These are phyloP conservation scores for Cosmopolites sordidus DNA, from an alignment of 2,888 invertebrate genomes.

Conservation along the genomic window DNA sequence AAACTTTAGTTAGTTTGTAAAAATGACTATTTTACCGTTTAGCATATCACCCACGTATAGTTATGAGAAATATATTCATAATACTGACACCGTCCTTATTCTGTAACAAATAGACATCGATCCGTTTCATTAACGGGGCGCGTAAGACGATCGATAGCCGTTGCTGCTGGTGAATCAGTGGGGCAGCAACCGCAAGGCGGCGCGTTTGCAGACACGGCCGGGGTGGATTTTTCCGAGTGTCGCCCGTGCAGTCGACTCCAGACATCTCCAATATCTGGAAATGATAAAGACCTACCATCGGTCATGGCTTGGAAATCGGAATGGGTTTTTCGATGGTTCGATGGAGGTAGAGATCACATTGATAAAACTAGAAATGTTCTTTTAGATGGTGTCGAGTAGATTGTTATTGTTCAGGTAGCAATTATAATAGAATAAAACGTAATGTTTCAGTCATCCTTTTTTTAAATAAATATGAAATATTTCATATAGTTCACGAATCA, in stretches of 20 bases:
- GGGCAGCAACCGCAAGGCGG: not conserved
- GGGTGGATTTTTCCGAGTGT: not conserved
- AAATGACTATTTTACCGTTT: no score
- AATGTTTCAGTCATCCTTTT: no score
- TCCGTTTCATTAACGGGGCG: no score
- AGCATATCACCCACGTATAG: no score
- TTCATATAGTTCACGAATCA: no score
- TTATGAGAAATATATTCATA: no score
- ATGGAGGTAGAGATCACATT: not conserved
- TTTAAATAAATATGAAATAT: no score
- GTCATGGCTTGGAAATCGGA: not conserved
- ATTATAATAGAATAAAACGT: no score
- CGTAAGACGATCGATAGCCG: not conserved
- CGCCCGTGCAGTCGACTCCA: not conserved
- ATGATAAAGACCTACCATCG: not conserved
- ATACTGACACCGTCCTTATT: no score
- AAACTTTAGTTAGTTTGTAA: no score
- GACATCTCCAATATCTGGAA: not conserved
- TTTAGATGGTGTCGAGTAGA: slow-evolving; percentile 5
- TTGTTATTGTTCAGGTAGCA: slow-evolving; percentile 7
- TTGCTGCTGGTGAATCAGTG: not conserved
- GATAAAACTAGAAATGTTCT: slow-evolving; percentile 1
- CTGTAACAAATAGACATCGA: no score
- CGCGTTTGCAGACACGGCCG: not conserved
- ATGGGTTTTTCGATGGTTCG: not conserved